Conservation (phyloP, 2,113 vertebrate species). For the Microcebus jonahi region DNA sequence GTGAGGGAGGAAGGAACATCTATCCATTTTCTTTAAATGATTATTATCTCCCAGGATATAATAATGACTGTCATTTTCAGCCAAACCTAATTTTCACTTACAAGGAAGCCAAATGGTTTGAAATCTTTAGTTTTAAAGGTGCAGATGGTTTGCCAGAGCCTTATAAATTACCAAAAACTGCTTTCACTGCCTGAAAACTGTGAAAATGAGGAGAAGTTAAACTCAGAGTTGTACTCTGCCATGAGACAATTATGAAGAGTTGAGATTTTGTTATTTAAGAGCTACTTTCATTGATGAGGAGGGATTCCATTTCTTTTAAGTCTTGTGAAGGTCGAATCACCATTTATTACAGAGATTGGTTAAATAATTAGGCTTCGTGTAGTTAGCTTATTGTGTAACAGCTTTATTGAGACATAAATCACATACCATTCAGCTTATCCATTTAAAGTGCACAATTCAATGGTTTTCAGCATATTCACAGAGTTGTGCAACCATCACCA, state of each 20-base stretch:
- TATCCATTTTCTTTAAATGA: not conserved
- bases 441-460: not conserved
- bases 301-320: not conserved
- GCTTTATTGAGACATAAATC: not conserved
- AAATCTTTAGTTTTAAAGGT: slow-evolving; percentile 2
- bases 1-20: not conserved
- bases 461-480: not conserved
- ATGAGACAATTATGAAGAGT: not conserved
- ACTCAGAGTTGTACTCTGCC: not conserved
- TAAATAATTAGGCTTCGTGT: not conserved
- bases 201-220: not conserved
- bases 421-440: not conserved
- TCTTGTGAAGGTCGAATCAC: not conserved
- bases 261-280: not conserved
- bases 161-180: not conserved
- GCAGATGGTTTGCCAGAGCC: not conserved
- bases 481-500: not conserved
- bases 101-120: not conserved
- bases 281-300: not conserved
- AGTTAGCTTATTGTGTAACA: not conserved
- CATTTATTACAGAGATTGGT: not conserved
- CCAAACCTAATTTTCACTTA: not conserved
- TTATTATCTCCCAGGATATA: not conserved
- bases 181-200: not conserved
- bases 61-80: not conserved